Evolutionary conservation across 2,888 invertebrate species (phyloP), one percentile per base, ranked within the genome.

Genomic region (Leptopilina myrica): DNA sequence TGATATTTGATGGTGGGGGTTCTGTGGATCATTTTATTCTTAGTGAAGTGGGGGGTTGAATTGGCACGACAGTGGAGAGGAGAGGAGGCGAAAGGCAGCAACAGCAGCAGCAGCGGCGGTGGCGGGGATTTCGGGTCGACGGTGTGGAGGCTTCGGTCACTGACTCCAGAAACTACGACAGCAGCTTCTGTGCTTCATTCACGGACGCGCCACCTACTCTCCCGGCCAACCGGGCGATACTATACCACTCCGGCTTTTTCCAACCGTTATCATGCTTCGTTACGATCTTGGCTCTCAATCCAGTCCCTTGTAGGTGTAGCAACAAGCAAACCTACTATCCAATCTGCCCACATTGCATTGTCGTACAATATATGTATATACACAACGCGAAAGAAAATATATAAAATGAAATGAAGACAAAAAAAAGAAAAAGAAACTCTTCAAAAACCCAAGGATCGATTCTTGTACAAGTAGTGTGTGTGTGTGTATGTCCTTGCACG

Each of bases 81-180:
- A 12, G 49, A 49, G 49, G 80, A 49, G 49, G 80, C 69, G 64
- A 77, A 78, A 78, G 66, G 78, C 65, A 75, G n/a, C 43, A 3
- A n/a, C n/a, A n/a, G n/a, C n/a, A 3, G 33, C 3, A 3, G 3
- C 3, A 64, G 78, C 65, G 69, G n/a, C 53, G 46, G 75, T 59
- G 49, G 43, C 43, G 65, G 59, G 59, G 64, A 78, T 73, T 76
- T 56, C 62, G 81, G 78, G 59, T 80, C 73, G 81, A 77, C 87
- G 86, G 86, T 87, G 86, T 87, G 82, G 86, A 89, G 88, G 92
- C 92, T 92, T 92, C 93, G 92, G 90, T 89, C 92, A 92, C 89
- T 92, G 92, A 92, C 91, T 91, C 92, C 92, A 86, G 86, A 85
- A 88, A 87, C 87, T 86, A 85, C 86, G 86, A 83, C 84, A 79